These are phyloP conservation scores for Thalassoma bifasciatum DNA, from an alignment of 2,113 vertebrate species.

Conservation along the genomic window DNA sequence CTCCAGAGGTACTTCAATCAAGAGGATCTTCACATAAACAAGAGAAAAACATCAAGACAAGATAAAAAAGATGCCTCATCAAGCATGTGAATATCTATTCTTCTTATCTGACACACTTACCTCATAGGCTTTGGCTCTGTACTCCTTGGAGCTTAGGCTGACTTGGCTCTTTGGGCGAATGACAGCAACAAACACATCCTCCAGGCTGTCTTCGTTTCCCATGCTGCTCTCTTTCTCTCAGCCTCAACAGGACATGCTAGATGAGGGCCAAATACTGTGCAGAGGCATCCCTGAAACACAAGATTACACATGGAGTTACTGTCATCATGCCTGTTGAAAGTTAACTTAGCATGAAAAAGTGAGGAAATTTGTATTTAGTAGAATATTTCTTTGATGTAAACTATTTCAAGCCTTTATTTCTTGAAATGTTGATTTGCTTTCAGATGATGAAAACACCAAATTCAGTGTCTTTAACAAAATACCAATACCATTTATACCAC, in stretches of 20 bases:
- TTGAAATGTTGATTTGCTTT: no score
- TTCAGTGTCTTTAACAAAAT: no score
- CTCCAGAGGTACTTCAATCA: conserved; percentile 96
- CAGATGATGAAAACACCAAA: no score
- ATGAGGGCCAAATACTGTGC: conserved; percentile 65
- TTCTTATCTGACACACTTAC: conserved; percentile 74
- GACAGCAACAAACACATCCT: conserved; percentile 94
- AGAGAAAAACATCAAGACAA: conserved; percentile 3
- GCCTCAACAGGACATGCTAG: conserved; percentile 37
- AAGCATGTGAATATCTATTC: background rate
- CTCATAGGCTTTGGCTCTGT: conserved; percentile 96
- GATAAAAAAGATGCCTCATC: no score
- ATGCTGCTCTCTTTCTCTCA: conserved; percentile 78
- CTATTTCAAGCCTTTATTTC: no score
- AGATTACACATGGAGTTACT: background rate
- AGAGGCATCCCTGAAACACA: conserved; percentile 67
- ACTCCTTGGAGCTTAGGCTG: conserved; percentile 96
- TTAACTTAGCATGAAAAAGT: no score
- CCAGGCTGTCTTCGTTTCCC: conserved; percentile 92
- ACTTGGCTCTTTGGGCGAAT: conserved; percentile 96
- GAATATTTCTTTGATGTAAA: no score
- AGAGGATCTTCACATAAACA: conserved; percentile 87
- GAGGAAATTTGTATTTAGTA: no score
- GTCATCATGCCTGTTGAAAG: background rate
- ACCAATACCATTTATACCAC: no score